Base-by-base conservation (phyloP, 2,797 vertebrate species). In the Cossypha dichroa region DNA sequence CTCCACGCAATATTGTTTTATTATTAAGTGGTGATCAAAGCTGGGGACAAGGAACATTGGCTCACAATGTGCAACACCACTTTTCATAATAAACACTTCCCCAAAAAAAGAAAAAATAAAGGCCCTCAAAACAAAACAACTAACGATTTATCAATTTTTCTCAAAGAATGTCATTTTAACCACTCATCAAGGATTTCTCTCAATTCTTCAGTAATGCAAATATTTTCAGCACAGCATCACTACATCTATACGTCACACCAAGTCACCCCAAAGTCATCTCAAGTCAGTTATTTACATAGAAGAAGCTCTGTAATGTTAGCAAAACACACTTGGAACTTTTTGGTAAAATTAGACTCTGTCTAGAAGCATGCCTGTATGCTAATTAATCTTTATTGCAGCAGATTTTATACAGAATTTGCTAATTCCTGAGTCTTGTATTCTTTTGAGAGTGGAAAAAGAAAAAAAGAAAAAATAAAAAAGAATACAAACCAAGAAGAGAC, bases 21-120 rank as follows among this genome's bases (percentile, higher is more conserved):
- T 84, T 84, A 81, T 60, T 60, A 60, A 90, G 55, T 22, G 22
- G 43, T 76, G 51, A 94, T 76, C 95, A 90, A 92, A 96, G 51
- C 62, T 66, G 43, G 31, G 74, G 92, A 88, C n/a, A 46, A 78
- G 69, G 58, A 92, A 72, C 33, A 34, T 13, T 36, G 36, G n/a
- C 11, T 87, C 48, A 79, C 54, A 75, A 68, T 4, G 29, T 34
- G 22, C 56, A 88, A 52, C 25, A 38, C 3, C 14, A 73, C 28
- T 83, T 93, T 15, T 55, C 54, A 55, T 15, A 85, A 78, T 31
- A 66, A 93, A 73, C 0, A 55, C 33, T 55, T 55, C 40, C 33
- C 17, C 13, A 48, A 40, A 31, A 40, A 28, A 51, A 54, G 31
- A n/a, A 14, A 38, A 17, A 31, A n/a, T 18, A 15, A 36, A 15